These are phyloP conservation scores for Drosophila fungiperda DNA, from an alignment of 2,888 invertebrate genomes.

Conservation along the genomic window DNA sequence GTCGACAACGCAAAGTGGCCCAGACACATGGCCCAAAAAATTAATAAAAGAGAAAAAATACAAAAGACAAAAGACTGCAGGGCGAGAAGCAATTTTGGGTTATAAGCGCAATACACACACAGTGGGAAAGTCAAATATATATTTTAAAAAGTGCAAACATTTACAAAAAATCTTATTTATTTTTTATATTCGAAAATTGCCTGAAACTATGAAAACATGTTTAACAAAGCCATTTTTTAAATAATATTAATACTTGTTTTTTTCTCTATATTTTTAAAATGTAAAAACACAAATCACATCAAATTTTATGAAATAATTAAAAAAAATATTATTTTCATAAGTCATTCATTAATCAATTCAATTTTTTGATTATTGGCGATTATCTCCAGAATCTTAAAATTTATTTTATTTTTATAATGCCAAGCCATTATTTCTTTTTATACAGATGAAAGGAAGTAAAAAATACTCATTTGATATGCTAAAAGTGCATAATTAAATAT, in stretches of 20 bases:
- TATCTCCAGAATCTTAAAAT: background rate
- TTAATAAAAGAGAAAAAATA: conserved; percentile 9
- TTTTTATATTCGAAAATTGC: background rate
- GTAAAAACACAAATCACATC: too few relatives aligned
- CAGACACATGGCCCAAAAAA: conserved; percentile 71
- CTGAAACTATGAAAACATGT: background rate
- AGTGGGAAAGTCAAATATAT: conserved; percentile 44
- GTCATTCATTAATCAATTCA: background rate
- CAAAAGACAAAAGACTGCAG: conserved; percentile 57
- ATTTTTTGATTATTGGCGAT: background rate
- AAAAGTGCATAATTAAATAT: background rate
- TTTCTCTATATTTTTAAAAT: background rate
- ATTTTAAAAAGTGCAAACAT: background rate
- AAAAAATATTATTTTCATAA: background rate
- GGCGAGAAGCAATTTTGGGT: conserved; percentile 72
- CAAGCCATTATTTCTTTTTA: background rate
- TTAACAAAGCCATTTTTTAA: background rate
- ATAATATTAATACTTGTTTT: background rate
- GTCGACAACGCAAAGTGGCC: conserved; percentile 79
- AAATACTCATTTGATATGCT: background rate
- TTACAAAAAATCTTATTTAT: background rate
- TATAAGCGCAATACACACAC: conserved; percentile 40
- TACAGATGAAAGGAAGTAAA: background rate
- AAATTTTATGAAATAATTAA: background rate
- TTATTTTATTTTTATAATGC: background rate